phyloP scores from a whole-genome alignment of 2,888 invertebrate genomes.

The Ophonus ardosiacus region DNA sequence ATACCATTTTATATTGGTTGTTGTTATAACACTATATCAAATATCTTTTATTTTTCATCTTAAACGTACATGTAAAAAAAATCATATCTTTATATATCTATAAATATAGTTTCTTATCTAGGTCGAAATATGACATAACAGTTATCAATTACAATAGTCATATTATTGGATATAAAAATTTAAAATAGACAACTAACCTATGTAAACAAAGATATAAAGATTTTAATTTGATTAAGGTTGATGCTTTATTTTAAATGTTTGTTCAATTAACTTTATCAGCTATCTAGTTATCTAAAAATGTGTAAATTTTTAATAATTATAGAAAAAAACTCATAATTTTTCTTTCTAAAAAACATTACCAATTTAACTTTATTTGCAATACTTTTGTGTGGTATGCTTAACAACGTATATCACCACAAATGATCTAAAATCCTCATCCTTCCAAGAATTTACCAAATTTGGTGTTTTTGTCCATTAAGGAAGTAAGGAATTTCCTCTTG shows the following conservation, averaged over 20 bases:
- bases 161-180: background rate
- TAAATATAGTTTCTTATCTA: background rate
- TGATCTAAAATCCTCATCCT: background rate
- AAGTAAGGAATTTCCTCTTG: background rate
- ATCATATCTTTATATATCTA: background rate
- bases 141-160: background rate
- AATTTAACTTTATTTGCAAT: too few species aligned
- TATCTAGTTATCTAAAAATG: background rate
- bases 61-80: background rate
- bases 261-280: background rate
- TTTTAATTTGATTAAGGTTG: background rate
- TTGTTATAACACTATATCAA: background rate
- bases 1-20: too few species aligned
- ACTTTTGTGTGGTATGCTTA: too few species aligned
- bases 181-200: background rate
- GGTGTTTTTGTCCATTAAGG: background rate
- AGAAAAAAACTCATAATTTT: too few species aligned
- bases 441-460: background rate
- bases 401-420: background rate
- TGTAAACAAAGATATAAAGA: background rate
- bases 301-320: background rate
- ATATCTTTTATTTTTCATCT: background rate
- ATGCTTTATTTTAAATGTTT: too few species aligned
- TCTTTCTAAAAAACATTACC: too few species aligned
- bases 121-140: slow-evolving; percentile 8